phyloP scores from a whole-genome alignment of 2,797 vertebrate genomes.

The Epinephelus malabaricus region DNA sequence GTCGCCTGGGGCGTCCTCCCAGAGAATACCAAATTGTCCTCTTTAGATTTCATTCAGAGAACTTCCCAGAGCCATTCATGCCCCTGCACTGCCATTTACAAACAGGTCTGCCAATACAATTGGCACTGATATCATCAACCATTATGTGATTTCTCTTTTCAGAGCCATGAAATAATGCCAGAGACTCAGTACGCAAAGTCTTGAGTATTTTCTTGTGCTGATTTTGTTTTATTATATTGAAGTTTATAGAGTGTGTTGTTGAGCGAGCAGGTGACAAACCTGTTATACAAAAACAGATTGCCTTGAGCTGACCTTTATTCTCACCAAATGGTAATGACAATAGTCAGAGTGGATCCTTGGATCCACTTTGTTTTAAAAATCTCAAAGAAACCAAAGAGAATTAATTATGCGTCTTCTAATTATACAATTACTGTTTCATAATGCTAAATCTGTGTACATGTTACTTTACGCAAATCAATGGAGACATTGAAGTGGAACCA shows the following conservation, averaged over 20 bases:
- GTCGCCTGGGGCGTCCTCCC: constrained; percentile 34
- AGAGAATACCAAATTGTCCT: constrained; percentile 47
- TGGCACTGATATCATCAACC: constrained; percentile 33
- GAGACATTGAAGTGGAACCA: constrained; percentile 14
- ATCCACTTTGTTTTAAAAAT: constrained; percentile 12
- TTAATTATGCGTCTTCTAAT: constrained; percentile 26
- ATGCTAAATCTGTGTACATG: constrained; percentile 13
- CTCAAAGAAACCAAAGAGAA: constrained; percentile 4
- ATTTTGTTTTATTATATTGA: constrained; percentile 6
- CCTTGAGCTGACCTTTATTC: not conserved
- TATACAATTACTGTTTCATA: not conserved
- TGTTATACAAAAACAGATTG: not conserved
- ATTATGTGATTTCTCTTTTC: constrained; percentile 48
- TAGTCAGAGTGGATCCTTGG: no score
- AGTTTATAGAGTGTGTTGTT: not conserved
- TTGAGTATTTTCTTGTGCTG: not conserved
- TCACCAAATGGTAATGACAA: not conserved
- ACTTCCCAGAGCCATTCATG: constrained; percentile 38
- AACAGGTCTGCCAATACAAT: constrained; percentile 40
- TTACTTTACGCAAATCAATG: constrained; percentile 21
- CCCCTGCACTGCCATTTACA: constrained; percentile 33
- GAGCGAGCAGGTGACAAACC: not conserved
- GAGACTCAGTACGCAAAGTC: not conserved
- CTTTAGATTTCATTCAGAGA: constrained; percentile 52
- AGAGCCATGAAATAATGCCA: constrained; percentile 11